Percentiles rank a stretch among this genome's conserved stretches.
Conservation (phyloP, 2,113 vertebrate genomes). For the Engraulis encrasicolus region DNA sequence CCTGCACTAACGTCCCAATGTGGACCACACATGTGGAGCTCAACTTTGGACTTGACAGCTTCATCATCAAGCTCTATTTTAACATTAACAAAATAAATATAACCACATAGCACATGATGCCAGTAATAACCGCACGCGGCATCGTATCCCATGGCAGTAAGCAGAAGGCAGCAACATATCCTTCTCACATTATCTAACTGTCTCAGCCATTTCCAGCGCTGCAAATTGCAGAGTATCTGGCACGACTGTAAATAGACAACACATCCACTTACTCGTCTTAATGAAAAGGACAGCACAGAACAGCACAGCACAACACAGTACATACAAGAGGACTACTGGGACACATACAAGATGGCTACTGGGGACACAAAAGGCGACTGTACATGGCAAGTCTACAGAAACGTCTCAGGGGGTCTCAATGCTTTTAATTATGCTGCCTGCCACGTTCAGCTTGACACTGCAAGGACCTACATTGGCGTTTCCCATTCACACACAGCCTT, state of each 20-base stretch:
- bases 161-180: too few species aligned
- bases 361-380: slow-evolving; percentile 32
- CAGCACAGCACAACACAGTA: too few species aligned
- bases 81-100: background rate
- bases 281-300: slow-evolving; percentile 9
- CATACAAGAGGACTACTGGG: background rate
- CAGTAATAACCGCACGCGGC: background rate
- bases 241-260: background rate
- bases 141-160: too few species aligned
- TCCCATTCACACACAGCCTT: slow-evolving; percentile 56
- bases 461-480: slow-evolving; percentile 46
- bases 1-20: too few species aligned
- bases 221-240: background rate
- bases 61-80: background rate
- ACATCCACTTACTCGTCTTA: background rate
- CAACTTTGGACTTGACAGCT: background rate
- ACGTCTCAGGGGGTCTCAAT: slow-evolving; percentile 8
- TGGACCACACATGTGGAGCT: too few species aligned
- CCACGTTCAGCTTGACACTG: slow-evolving; percentile 32
- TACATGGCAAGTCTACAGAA: slow-evolving; percentile 12
- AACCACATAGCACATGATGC: background rate
- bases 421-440: slow-evolving; percentile 32
- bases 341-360: background rate
- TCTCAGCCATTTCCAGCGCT: background rate
- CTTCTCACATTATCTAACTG: background rate